phyloP scores from a whole-genome alignment of 2,888 invertebrate genomes.

The Rhamphomyia laevipes region DNA sequence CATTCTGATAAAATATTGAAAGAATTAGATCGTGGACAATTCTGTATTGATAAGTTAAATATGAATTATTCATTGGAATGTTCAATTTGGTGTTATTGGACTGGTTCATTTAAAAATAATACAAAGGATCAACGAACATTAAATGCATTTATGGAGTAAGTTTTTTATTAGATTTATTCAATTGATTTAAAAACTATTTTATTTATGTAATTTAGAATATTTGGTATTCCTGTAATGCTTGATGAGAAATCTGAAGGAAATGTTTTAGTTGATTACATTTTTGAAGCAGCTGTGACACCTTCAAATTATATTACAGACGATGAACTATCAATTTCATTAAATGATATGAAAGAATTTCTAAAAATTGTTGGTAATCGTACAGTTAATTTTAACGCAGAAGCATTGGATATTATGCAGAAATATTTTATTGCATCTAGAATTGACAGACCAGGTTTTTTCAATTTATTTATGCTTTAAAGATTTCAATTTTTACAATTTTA shows the following conservation, averaged over 20 bases:
- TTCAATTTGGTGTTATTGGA: constrained; percentile 36
- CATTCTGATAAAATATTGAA: constrained; percentile 24
- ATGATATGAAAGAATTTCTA: constrained; percentile 27
- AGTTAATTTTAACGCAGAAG: constrained; percentile 23
- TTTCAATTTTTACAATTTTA: too few species aligned
- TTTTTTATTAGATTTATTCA: not conserved
- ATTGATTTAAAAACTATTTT: not conserved
- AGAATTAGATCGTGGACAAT: constrained; percentile 20
- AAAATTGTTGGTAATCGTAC: constrained; percentile 22
- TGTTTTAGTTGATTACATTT: constrained; percentile 24
- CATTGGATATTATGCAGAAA: constrained; percentile 33
- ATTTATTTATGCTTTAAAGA: too few species aligned
- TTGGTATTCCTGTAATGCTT: constrained; percentile 32
- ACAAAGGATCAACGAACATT: constrained; percentile 24
- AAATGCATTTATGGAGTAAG: constrained; percentile 31
- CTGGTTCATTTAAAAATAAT: constrained; percentile 21
- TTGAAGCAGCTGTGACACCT: constrained; percentile 21
- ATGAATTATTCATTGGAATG: constrained; percentile 23
- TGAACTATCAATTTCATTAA: constrained; percentile 23
- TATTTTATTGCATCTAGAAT: constrained; percentile 39
- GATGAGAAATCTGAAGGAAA: constrained; percentile 22
- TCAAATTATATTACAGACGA: constrained; percentile 17
- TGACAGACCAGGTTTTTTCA: constrained; percentile 28
- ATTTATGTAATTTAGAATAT: constrained; percentile 23
- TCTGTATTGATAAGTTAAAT: constrained; percentile 22